Base-by-base conservation (phyloP, 2,113 vertebrate genomes). In the Geococcyx californianus region DNA sequence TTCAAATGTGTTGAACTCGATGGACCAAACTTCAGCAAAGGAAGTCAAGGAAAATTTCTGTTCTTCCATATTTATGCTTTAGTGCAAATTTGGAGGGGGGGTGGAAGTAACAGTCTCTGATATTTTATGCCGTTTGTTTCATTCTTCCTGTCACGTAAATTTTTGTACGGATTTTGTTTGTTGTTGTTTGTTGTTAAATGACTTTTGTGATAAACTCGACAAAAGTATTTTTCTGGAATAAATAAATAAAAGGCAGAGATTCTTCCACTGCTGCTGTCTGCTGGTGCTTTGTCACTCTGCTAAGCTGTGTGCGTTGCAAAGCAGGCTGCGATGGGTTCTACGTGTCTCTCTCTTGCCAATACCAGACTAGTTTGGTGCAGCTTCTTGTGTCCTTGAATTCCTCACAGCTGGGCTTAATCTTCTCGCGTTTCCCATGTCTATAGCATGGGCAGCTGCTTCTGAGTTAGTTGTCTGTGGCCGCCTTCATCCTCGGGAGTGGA, bases 221-320 rank as follows among this genome's bases (percentile, higher is more conserved):
- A 96, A 95, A 96, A 95, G 94, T 98, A 98, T 98, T 98, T 96
- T 98, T 98, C 97, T 97, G 96, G 98, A 98, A 97, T 97, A 98
- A 97, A 93, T 73, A 91, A 98, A 98, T 98, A 98, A 98, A 98
- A 97, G 89, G 95, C 97, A 92, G 97, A 97, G 97, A 97, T 97
- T 97, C 96, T 94, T 97, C 87, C 85, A 59, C 29, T 15, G 73
- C 68, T 77, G 77, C 73, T 25, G 29, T 72, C 70, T 1, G 6
- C 24, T 44, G 70, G 10, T 91, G 36, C 36, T 84, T 93, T 45
- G 16, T 74, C 18, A 3, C 33, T 45, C 49, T 45, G 42, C 34
- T n/a, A 4, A 60, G 72, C 55, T 24, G 2, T 31, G 2, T 7
- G 15, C 5, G 10, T 70, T 88, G 67, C 64, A 42, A 17, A 75